Evolutionary conservation across 2,888 invertebrate species (phyloP).

Genomic region (Netelia inedita): DNA sequence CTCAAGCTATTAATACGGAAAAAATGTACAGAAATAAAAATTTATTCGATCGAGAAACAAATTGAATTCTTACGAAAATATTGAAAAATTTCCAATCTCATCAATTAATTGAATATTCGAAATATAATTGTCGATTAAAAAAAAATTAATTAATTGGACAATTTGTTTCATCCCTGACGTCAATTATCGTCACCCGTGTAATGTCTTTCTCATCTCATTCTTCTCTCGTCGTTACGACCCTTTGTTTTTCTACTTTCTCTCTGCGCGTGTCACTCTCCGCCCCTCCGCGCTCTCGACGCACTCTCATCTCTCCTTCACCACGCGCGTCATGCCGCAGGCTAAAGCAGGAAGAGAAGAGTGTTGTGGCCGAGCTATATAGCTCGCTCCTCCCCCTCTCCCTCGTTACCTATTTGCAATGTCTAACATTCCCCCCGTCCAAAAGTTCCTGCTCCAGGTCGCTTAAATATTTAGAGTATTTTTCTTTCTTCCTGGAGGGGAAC

Average conservation of each 20-base stretch:
- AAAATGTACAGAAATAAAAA: too few species aligned
- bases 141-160: slow-evolving; percentile 32
- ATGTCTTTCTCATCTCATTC: slow-evolving; percentile 59
- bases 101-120: background rate
- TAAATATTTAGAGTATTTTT: slow-evolving; percentile 74
- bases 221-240: slow-evolving; percentile 28
- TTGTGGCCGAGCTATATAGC: background rate
- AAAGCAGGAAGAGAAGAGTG: background rate
- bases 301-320: background rate
- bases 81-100: too few species aligned
- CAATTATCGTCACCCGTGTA: slow-evolving; percentile 70
- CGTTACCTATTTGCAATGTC: slow-evolving; percentile 66
- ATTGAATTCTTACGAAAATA: too few species aligned
- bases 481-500: slow-evolving; percentile 22
- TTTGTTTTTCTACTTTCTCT: slow-evolving; percentile 9
- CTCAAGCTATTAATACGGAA: too few species aligned
- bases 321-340: background rate
- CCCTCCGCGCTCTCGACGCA: background rate
- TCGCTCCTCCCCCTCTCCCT: background rate
- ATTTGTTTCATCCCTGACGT: slow-evolving; percentile 61
- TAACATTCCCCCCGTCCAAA: slow-evolving; percentile 18
- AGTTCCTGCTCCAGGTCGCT: slow-evolving; percentile 40
- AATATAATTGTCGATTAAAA: background rate
- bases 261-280: background rate
- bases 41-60: too few species aligned